These are phyloP conservation scores for Sphaeramia orbicularis DNA, from an alignment of 2,797 vertebrate species.

Conservation along the genomic window DNA sequence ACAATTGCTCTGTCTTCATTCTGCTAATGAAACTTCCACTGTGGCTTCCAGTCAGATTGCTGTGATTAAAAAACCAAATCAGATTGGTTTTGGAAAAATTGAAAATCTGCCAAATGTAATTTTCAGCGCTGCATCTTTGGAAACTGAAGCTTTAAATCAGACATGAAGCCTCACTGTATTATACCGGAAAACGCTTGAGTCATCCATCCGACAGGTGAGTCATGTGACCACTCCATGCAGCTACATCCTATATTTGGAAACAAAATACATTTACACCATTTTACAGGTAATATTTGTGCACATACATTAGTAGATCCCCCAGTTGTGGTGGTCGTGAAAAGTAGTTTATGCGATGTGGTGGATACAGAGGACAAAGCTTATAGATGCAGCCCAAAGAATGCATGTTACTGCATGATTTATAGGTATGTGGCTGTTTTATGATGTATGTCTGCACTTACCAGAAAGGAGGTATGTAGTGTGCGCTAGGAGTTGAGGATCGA, in stretches of 20 bases:
- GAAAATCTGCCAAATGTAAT: slow-evolving; percentile 45
- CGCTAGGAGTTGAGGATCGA: slow-evolving; percentile 64
- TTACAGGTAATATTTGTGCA: slow-evolving; percentile 28
- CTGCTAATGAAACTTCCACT: slow-evolving; percentile 53
- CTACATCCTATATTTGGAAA: slow-evolving; percentile 27
- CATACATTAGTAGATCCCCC: slow-evolving; percentile 24
- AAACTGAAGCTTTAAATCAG: slow-evolving; percentile 31
- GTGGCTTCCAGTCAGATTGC: slow-evolving; percentile 48
- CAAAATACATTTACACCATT: slow-evolving; percentile 3
- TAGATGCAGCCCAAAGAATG: slow-evolving; percentile 45
- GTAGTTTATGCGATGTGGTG: slow-evolving; percentile 17
- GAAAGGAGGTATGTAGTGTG: slow-evolving; percentile 62
- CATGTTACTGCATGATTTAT: slow-evolving; percentile 76
- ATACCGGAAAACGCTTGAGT: slow-evolving; percentile 10
- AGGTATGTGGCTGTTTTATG: slow-evolving; percentile 63
- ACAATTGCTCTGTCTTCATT: slow-evolving; percentile 45
- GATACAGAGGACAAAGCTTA: slow-evolving; percentile 51
- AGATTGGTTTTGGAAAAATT: slow-evolving; percentile 47
- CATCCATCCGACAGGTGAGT: slow-evolving; percentile 18
- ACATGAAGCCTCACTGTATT: slow-evolving; percentile 21
- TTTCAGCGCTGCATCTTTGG: slow-evolving; percentile 16
- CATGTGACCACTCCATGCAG: not conserved
- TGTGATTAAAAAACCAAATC: slow-evolving; percentile 18
- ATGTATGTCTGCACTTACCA: slow-evolving; percentile 79
- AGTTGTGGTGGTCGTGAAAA: slow-evolving; percentile 38